These are phyloP conservation scores for Brenthis daphne DNA, from an alignment of 2,888 invertebrate genomes.

Conservation along the genomic window DNA sequence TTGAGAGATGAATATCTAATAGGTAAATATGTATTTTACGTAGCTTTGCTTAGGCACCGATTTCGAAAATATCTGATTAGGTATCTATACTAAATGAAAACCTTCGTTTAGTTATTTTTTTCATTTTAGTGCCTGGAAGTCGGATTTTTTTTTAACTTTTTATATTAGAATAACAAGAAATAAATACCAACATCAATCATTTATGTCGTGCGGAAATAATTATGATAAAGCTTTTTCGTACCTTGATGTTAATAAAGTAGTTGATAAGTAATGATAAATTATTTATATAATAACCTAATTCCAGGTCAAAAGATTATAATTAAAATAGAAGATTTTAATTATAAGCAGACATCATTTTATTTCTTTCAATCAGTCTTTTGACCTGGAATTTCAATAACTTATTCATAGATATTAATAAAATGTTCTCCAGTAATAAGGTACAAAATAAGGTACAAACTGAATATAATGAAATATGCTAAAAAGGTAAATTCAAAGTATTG, in stretches of 20 bases:
- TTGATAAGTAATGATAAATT: neutral
- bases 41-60: too few relatives aligned
- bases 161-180: constrained; percentile 3
- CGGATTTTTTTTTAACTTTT: too few relatives aligned
- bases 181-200: constrained; percentile 7
- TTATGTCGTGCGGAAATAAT: constrained; percentile 7
- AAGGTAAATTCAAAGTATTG: too few relatives aligned
- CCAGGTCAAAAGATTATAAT: too few relatives aligned
- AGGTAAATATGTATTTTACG: too few relatives aligned
- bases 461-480: neutral
- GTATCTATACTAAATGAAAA: too few relatives aligned
- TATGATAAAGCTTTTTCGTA: constrained; percentile 2
- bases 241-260: constrained; percentile 1
- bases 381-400: constrained; percentile 14
- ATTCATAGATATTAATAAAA: constrained; percentile 26
- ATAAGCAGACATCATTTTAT: neutral
- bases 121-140: too few relatives aligned
- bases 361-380: constrained; percentile 9
- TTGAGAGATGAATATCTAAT: too few relatives aligned
- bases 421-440: constrained; percentile 2
- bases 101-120: too few relatives aligned
- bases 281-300: too few relatives aligned
- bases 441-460: neutral
- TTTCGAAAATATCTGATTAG: too few relatives aligned
- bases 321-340: too few relatives aligned